A percentile compares a stretch with the other conserved stretches of the same genome.
Conservation (phyloP, 2,113 vertebrate genomes). For the Tyrannus savana region DNA sequence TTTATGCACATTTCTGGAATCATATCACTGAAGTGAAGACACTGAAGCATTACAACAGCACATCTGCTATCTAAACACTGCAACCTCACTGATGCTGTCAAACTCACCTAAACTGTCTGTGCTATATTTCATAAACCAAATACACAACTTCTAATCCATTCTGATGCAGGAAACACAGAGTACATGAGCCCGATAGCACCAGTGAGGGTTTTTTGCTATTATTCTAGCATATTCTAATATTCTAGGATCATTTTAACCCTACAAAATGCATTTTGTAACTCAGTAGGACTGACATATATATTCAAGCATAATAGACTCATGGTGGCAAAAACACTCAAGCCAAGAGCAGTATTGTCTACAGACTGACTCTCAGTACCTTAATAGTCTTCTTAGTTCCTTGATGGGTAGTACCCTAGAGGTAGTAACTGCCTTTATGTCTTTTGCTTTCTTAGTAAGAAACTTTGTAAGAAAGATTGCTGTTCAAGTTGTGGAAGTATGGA, state of each 20-base stretch:
- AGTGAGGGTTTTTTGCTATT: background rate
- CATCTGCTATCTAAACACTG: background rate
- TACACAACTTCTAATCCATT: background rate
- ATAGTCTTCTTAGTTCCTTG: background rate
- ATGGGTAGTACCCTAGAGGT: background rate
- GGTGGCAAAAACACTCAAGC: background rate
- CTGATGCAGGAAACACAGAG: background rate
- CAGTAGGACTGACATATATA: background rate
- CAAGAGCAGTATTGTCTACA: background rate
- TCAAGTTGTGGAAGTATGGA: background rate
- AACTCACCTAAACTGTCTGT: background rate
- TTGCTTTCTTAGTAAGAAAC: background rate
- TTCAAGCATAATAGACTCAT: background rate
- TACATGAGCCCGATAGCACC: background rate
- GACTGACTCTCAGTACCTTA: background rate
- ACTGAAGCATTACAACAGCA: background rate
- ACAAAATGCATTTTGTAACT: background rate
- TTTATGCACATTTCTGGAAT: background rate
- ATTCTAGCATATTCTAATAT: no score
- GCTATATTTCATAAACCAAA: background rate
- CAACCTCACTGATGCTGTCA: background rate
- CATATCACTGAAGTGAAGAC: background rate
- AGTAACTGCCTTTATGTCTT: background rate
- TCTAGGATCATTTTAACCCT: background rate
- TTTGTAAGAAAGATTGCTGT: background rate